These are phyloP conservation scores for Clostera curtula DNA, from an alignment of 2,888 invertebrate genomes.

Conservation along the genomic window DNA sequence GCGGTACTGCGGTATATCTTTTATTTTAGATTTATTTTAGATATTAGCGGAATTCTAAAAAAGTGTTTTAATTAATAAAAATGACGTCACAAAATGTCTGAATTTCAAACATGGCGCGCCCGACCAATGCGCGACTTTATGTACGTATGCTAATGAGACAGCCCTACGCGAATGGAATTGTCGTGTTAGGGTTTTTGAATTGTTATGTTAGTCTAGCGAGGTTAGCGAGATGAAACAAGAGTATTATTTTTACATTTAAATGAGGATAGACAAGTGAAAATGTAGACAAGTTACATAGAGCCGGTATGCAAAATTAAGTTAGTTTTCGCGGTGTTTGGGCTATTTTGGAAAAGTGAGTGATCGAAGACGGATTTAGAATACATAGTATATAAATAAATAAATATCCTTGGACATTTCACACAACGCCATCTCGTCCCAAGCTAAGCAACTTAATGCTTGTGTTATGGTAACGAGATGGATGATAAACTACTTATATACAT, in stretches of 20 bases:
- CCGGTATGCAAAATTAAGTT: neutral
- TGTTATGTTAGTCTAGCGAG: constrained; percentile 49
- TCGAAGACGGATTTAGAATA: too few relatives aligned
- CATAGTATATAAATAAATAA: too few relatives aligned
- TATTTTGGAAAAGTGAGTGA: too few relatives aligned
- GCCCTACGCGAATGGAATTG: constrained; percentile 66
- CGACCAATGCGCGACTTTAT: constrained; percentile 56
- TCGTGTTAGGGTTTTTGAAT: constrained; percentile 68
- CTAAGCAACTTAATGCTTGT: too few relatives aligned
- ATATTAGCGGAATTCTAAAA: too few relatives aligned
- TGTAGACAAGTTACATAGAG: neutral
- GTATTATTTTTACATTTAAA: constrained; percentile 52
- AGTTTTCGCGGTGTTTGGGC: too few relatives aligned
- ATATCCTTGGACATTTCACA: too few relatives aligned
- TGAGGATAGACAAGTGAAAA: constrained; percentile 23
- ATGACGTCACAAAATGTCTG: constrained; percentile 54
- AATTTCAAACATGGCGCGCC: constrained; percentile 51
- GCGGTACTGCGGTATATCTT: too few relatives aligned
- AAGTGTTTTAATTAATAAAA: constrained; percentile 66
- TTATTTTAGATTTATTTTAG: too few relatives aligned
- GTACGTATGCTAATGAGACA: constrained; percentile 71
- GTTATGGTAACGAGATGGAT: too few relatives aligned
- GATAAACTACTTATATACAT: too few relatives aligned
- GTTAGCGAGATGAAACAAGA: constrained; percentile 35
- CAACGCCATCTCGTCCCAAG: too few relatives aligned